Percentiles rank a stretch among this genome's conserved stretches.
Conservation (phyloP, 2,797 vertebrate species). For the Spinibarbus caldwelli region DNA sequence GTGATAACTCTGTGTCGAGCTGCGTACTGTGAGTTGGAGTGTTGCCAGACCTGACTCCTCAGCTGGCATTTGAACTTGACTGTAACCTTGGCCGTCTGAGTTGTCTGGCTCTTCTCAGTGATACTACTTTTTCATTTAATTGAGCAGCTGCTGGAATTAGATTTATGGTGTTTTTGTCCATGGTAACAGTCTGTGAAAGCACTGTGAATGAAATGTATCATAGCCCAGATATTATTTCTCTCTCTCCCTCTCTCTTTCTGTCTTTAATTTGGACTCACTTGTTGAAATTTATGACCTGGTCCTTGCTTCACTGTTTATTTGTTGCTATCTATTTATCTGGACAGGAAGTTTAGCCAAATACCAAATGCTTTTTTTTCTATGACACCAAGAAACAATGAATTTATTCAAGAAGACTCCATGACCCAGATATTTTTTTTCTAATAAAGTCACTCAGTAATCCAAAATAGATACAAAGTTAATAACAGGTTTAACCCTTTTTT, state of each 20-base stretch:
- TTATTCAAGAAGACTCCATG: constrained; percentile 20
- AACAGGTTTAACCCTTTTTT: constrained; percentile 5
- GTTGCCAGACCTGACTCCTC: constrained; percentile 35
- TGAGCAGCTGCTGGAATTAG: constrained; percentile 53
- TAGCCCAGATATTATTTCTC: not conserved
- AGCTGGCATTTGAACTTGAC: constrained; percentile 39
- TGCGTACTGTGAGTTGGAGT: not conserved
- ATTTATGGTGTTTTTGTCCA: constrained; percentile 58
- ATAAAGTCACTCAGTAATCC: constrained; percentile 13
- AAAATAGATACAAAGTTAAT: constrained; percentile 14
- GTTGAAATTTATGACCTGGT: constrained; percentile 12
- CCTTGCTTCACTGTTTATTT: constrained; percentile 34
- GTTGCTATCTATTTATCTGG: constrained; percentile 19
- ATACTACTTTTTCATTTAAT: constrained; percentile 41
- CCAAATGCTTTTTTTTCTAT: constrained; percentile 23
- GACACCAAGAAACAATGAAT: constrained; percentile 7
- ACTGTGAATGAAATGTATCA: constrained; percentile 33
- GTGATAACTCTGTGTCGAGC: not conserved
- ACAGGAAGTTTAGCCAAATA: constrained; percentile 29
- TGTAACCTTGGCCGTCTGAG: constrained; percentile 25
- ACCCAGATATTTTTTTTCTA: constrained; percentile 41
- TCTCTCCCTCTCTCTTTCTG: not conserved
- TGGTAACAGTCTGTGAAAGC: constrained; percentile 52
- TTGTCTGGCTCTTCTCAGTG: constrained; percentile 37
- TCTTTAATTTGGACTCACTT: constrained; percentile 14